Base-by-base conservation (phyloP, 2,888 invertebrate genomes). In the Erebia aethiops region DNA sequence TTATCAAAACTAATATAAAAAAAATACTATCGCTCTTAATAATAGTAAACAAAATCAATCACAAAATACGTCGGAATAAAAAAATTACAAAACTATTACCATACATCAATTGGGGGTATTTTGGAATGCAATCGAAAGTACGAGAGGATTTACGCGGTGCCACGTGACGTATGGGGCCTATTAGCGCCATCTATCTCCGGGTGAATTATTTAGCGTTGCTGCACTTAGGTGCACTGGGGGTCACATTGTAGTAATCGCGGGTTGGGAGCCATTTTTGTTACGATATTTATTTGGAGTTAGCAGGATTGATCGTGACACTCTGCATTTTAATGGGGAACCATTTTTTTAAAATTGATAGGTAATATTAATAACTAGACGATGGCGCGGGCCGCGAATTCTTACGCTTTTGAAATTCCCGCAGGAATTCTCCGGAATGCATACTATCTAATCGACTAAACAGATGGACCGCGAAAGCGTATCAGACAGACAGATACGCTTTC, bases 131-230 rank as follows among this genome's bases (percentile, higher is more conserved):
- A 85, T 85, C 85, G 85, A 87, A 87, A 87, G 87, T 88, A 84
- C 85, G 87, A 88, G 89, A 89, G 89, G 90, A 90, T 91, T 91
- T 90, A 90, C 88, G 86, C 80, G 79, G 78, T 79, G 77, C 82
- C 79, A 73, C 65, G 84, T 88, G 91, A 91, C 80, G 81, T 87
- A 91, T 91, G 80, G 82, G 71, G 73, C 74, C 84, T 89, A 88
- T 90, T 89, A 87, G 78, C 80, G 77, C 84, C 76, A 90, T 90
- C 86, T 80, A 85, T 87, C 88, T 78, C 70, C 74, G 69, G 72
- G 81, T 86, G 89, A 87, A 91, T 88, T 89, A 91, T 91, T 90
- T 87, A 90, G 84, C 77, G 79, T 77, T 83, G 82, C 86, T 90
- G 90, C 91, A 89, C 77, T 81, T 81, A 80, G 82, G 83, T 85